Percentiles rank a stretch among this genome's conserved stretches.
phyloP scores from a whole-genome alignment of 1,140 invertebrate genomes.

The Drosophila kikkawai region DNA sequence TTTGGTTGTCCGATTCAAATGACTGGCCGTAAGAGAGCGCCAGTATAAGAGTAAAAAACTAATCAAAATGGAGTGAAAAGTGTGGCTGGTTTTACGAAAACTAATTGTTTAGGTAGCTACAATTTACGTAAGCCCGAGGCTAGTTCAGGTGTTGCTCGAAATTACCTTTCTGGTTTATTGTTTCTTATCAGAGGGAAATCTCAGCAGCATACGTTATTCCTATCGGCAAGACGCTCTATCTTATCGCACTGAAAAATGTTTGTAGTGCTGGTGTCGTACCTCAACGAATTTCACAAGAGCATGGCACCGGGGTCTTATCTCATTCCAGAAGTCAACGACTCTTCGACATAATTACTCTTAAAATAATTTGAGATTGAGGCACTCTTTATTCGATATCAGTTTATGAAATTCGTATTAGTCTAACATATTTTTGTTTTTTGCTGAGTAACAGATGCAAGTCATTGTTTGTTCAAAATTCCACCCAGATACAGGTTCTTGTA shows the following conservation, averaged over 20 bases:
- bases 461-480: slow-evolving; percentile 33
- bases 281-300: slow-evolving; percentile 36
- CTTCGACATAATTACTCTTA: slow-evolving; percentile 3
- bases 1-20: slow-evolving; percentile 1
- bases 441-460: slow-evolving; percentile 1
- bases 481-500: slow-evolving; percentile 84
- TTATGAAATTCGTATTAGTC: slow-evolving; percentile 1
- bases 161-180: slow-evolving; percentile 15
- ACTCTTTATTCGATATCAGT: slow-evolving; percentile 32
- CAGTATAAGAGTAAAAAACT: slow-evolving; percentile 6
- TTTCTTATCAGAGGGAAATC: slow-evolving; percentile 30
- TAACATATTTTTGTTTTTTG: background rate
- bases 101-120: background rate
- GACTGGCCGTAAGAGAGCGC: background rate
- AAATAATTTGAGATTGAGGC: background rate
- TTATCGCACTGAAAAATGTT: slow-evolving; percentile 37
- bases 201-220: background rate
- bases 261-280: slow-evolving; percentile 7
- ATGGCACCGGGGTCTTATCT: slow-evolving; percentile 15
- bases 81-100: background rate
- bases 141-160: background rate
- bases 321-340: slow-evolving; percentile 34
- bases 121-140: slow-evolving; percentile 3
- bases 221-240: background rate
- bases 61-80: background rate